Base-by-base conservation (phyloP, 64 coral and sea anemone genomes). In the Montipora capricornis region DNA sequence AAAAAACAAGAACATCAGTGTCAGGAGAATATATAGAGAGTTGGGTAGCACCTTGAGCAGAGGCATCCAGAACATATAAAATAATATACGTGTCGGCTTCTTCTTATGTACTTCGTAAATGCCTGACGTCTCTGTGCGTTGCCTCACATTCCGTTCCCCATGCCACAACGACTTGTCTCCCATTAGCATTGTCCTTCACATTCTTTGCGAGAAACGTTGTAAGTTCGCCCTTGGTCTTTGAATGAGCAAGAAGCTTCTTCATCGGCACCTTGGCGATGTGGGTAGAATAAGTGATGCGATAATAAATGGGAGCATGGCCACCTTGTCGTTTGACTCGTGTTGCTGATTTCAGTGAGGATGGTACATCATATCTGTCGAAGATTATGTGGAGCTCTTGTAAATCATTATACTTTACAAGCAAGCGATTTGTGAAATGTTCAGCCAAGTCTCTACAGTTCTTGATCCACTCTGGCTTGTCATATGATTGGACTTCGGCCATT, bases 371-470 rank as follows among this genome's bases (percentile, higher is more conserved):
- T 80, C 78, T 80, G 78, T 80, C 78, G 78, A 80, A 80, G 78
- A 80, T 88, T 87, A 93, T 79, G 83, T 79, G 91, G 55, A 93
- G 73, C 82, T 93, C 82, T 78, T 80, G 74, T 79, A 79, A 51
- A 87, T 93, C 75, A 78, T 93, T 87, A 79, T 93, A 79, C 83
- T 93, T 87, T 78, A 79, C 57, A 79, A 87, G 57, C 82, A 87
- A 69, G 83, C 60, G 82, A 79, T 87, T 80, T 19, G 61, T 88
- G 76, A 88, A 93, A 80, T 87, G 59, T 93, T 93, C 83, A 77
- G 74, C 91, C 74, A 93, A 80, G 83, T 93, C 82, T 86, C 83
- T 87, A 87, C 83, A 87, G 61, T 70, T 94, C 93, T 94, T 93
- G 60, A 37, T 37, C 37, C 37, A 37, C 37, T 2, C 37, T 37